Base-by-base conservation (phyloP, 2,797 vertebrate species). In the Balearica regulorum region DNA sequence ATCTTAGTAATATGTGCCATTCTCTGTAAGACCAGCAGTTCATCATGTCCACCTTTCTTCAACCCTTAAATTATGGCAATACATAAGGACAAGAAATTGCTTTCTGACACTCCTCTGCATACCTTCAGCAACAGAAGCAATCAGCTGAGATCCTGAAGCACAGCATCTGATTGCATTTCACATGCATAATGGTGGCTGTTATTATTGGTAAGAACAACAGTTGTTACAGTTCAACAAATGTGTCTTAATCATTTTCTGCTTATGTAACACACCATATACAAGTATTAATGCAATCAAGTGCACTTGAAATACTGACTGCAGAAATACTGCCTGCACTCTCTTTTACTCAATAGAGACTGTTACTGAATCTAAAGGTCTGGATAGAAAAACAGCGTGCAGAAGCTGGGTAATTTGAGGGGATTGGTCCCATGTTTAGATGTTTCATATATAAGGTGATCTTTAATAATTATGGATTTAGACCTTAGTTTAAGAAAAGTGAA, bases 241-340 rank as follows among this genome's bases (percentile, higher is more conserved):
- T 75, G 84, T 79, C 94, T 96, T 96, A 84, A 96, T 97, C 91
- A 96, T 96, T 91, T 94, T 90, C 58, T 84, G 71, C 95, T 96
- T 94, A 93, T 94, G 69, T 91, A 95, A 96, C 61, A 68, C 33
- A 25, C 33, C 41, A 6, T 77, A 70, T 94, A 85, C 73, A 90
- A 84, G 68, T 79, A 89, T 83, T 93, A 97, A 95, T 62, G 80
- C 76, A 96, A 96, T 92, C 93, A 96, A 96, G 80, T 29, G 64
- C 39, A 64, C 41, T 66, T 76, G 82, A 75, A 78, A 70, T 91
- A 61, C 68, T n/a, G 46, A 18, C 87, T 92, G 70, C 64, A 90
- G 88, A 86, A 89, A 89, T 87, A 76, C 39, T 87, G 65, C 61
- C 70, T 71, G n/a, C 79, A 90, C 69, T 83, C 43, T 88, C 35